Conservation (phyloP, 2,113 vertebrate species). For the Engraulis encrasicolus region DNA sequence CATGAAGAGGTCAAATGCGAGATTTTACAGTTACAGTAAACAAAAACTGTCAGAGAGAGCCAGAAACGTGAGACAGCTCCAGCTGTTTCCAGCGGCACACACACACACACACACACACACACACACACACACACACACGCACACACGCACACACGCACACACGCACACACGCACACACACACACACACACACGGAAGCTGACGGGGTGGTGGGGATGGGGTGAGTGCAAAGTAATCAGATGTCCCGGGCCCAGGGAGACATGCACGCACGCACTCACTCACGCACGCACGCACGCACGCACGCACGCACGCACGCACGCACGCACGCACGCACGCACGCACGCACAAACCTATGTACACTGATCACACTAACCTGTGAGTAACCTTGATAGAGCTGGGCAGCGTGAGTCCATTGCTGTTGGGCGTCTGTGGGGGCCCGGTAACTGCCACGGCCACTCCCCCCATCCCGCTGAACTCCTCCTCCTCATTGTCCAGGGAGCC, state of each 20-base stretch:
- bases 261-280: not conserved
- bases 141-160: not conserved
- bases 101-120: conserved; percentile 27
- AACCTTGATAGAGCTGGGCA: conserved; percentile 86
- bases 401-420: conserved; percentile 56
- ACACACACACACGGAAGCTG: no score
- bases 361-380: conserved; percentile 87
- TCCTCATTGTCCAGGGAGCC: conserved; percentile 75
- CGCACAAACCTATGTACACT: conserved; percentile 84
- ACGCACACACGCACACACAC: no score
- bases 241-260: no score
- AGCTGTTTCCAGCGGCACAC: no score
- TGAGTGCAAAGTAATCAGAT: no score
- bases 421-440: conserved; percentile 63
- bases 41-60: not conserved
- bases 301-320: not conserved
- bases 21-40: not conserved
- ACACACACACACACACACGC: conserved; percentile 10
- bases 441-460: conserved; percentile 67
- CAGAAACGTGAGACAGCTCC: no score
- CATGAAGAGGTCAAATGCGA: not conserved
- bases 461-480: conserved; percentile 88
- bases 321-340: conserved; percentile 29
- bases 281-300: not conserved
- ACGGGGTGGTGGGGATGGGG: no score